Base-by-base conservation (phyloP, 2,797 vertebrate genomes). In the Myotis planiceps region DNA sequence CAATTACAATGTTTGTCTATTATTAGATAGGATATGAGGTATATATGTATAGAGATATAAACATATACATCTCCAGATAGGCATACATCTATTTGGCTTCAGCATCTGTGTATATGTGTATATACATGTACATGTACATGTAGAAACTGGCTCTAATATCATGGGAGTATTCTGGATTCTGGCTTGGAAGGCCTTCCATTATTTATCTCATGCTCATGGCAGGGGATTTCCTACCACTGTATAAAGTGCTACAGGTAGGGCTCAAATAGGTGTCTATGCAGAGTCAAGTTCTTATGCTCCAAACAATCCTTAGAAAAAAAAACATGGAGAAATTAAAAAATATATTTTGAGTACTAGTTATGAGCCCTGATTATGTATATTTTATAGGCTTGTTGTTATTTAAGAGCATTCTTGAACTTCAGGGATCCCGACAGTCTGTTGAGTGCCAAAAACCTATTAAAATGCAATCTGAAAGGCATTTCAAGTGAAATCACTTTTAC, bases 391-490 rank as follows among this genome's bases (percentile, higher is more conserved):
- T 97, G 92, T 97, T 98, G 96, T 98, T 98, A 97, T 87, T 97
- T 93, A 98, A 98, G 98, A 98, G 95, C 96, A 81, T 96, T 98
- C 92, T 96, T 97, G 90, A 97, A 98, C 97, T 96, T 96, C 96
- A 93, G 81, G 75, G 95, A 97, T 96, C 0, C 47, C 90, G 65
- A 98, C 92, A 98, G 97, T 75, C 96, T 97, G 47, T 95, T 42
- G 47, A 95, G 98, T 95, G 96, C 84, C 96, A 93, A 94, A 97
- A 97, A 96, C 93, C 97, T 97, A 98, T 98, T 98, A 98, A 98
- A 98, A 98, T 98, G 96, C 97, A 82, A 98, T 98, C 96, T 95
- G 88, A 98, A 98, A 95, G 96, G 68, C 94, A 97, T 97, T 98
- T 98, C 94, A 98, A 84, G 95, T 97, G 90, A 98, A 98, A 98